Percentiles rank a stretch among this genome's conserved stretches.
phyloP scores from a whole-genome alignment of 2,113 vertebrate genomes.

The Triplophysa tibetana region DNA sequence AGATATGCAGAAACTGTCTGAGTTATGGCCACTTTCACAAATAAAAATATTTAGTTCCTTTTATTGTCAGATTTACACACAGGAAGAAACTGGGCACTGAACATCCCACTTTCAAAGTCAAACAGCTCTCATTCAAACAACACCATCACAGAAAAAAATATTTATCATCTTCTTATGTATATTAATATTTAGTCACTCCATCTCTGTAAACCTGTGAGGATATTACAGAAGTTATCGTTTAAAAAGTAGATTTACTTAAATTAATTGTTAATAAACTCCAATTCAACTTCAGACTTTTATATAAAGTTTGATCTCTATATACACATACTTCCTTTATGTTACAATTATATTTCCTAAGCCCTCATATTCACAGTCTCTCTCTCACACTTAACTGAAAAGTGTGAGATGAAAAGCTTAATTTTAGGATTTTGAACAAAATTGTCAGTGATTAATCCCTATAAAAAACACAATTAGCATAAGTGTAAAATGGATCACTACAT shows the following conservation, averaged over 20 bases:
- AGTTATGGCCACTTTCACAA: neutral
- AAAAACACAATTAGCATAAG: neutral
- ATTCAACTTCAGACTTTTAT: neutral
- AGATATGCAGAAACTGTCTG: too few species aligned
- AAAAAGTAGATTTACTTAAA: neutral
- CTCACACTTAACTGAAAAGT: neutral
- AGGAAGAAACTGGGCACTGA: neutral
- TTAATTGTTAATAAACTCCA: neutral
- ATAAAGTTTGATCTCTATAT: constrained; percentile 1
- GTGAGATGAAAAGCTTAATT: neutral
- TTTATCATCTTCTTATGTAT: neutral
- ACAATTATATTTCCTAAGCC: neutral
- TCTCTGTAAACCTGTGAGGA: constrained; percentile 2
- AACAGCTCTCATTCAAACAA: neutral
- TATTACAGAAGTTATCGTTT: neutral
- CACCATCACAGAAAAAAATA: neutral
- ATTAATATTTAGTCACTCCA: too few species aligned
- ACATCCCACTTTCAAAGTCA: neutral
- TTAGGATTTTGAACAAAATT: neutral
- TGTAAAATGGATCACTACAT: neutral
- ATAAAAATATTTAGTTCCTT: neutral
- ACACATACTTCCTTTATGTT: neutral
- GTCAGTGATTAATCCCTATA: constrained; percentile 6
- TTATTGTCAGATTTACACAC: constrained; percentile 26
- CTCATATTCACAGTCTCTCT: constrained; percentile 13